These are phyloP conservation scores for Pomatorhinus ruficollis DNA, from an alignment of 2,113 vertebrate genomes.

Conservation along the genomic window DNA sequence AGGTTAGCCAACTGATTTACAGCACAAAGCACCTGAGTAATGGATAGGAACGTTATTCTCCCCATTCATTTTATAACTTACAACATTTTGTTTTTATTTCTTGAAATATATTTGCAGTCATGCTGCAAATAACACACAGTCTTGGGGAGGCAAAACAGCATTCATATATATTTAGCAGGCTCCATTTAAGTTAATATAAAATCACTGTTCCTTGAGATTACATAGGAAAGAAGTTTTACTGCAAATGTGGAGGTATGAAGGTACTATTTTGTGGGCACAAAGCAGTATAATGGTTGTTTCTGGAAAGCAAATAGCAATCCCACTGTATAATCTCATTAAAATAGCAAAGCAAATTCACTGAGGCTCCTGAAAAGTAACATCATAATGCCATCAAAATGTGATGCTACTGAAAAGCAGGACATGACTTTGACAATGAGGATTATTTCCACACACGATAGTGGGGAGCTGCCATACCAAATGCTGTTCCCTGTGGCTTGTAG, in stretches of 20 bases:
- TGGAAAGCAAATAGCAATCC: not conserved
- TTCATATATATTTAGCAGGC: not conserved
- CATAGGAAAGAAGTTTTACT: not conserved
- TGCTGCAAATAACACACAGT: not conserved
- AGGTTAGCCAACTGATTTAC: not conserved
- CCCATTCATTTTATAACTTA: not conserved
- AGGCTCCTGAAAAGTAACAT: not conserved
- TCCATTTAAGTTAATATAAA: slow-evolving; percentile 18
- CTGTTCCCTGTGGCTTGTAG: not conserved
- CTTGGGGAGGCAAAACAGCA: not conserved
- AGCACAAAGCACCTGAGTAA: not conserved
- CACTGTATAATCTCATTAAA: not conserved
- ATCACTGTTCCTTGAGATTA: slow-evolving; percentile 35
- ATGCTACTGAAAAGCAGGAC: not conserved
- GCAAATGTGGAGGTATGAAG: not conserved
- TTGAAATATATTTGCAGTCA: not conserved
- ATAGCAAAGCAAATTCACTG: not conserved
- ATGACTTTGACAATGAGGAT: not conserved
- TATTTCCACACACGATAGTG: not conserved
- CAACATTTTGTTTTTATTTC: not conserved
- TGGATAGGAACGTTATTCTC: not conserved
- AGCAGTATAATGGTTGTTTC: not conserved
- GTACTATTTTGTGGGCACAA: not conserved
- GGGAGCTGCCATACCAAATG: not conserved
- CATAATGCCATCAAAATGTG: not conserved